A percentile compares a stretch with the other conserved stretches of the same genome.
phyloP scores from a whole-genome alignment of 2,113 vertebrate species.

The Merops nubicus region DNA sequence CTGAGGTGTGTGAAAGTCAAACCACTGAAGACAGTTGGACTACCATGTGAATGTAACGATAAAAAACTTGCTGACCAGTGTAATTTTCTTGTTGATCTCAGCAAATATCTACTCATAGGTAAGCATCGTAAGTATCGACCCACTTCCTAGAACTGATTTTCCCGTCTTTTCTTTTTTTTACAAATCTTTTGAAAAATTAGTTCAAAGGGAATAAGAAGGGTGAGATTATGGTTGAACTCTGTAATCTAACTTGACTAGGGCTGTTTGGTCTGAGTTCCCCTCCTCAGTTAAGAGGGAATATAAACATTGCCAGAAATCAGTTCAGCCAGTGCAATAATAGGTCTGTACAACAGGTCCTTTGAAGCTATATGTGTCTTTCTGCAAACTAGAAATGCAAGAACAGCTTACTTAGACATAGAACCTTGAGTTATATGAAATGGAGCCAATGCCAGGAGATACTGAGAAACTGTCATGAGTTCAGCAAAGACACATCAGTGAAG shows the following conservation, averaged over 20 bases:
- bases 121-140: background rate
- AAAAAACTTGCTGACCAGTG: background rate
- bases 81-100: background rate
- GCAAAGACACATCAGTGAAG: background rate
- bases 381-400: background rate
- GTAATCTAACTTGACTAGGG: background rate
- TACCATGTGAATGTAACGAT: background rate
- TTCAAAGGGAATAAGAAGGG: background rate
- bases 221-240: background rate
- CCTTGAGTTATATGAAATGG: background rate
- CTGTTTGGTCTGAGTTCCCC: background rate
- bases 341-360: background rate
- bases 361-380: background rate
- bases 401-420: background rate
- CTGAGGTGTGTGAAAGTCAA: background rate
- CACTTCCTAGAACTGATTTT: background rate
- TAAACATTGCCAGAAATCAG: background rate
- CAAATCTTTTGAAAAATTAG: background rate
- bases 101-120: background rate
- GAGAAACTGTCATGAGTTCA: background rate
- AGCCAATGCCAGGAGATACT: background rate
- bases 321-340: background rate
- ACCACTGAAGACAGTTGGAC: background rate
- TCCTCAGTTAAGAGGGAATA: background rate
- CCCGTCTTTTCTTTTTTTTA: background rate